Conservation (phyloP, 2,797 vertebrate genomes). For the Semaprochilodus insignis region DNA sequence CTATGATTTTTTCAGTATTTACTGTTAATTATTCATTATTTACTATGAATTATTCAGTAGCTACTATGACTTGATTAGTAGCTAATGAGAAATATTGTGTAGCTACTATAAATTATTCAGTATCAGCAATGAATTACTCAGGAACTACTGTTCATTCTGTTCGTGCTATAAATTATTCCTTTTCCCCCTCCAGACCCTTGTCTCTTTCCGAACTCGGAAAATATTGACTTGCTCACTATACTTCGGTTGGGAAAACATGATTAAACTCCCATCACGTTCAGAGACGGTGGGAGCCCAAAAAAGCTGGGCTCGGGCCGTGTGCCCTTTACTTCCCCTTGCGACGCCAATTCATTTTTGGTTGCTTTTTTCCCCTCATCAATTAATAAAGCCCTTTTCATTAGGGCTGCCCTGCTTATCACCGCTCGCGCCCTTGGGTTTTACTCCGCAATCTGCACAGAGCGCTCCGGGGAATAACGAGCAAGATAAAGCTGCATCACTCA, state of each 20-base stretch:
- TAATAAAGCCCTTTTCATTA: slow-evolving; percentile 38
- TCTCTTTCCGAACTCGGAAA: background rate
- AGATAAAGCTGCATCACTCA: background rate
- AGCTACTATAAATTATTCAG: too few species aligned
- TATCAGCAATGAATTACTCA: too few species aligned
- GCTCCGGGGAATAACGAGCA: background rate
- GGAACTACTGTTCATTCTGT: too few species aligned
- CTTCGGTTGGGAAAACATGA: slow-evolving; percentile 2
- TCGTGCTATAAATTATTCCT: too few species aligned
- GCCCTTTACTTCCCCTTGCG: slow-evolving; percentile 13
- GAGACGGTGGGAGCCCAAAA: background rate
- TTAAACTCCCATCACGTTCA: background rate
- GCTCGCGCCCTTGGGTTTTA: slow-evolving; percentile 3
- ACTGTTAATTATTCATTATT: too few species aligned
- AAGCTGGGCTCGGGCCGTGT: background rate
- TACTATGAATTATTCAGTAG: too few species aligned
- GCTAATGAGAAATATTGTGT: too few species aligned
- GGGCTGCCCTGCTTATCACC: slow-evolving; percentile 4
- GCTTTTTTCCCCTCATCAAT: slow-evolving; percentile 4
- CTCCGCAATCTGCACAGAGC: background rate
- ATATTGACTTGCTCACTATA: background rate
- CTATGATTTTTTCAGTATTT: too few species aligned
- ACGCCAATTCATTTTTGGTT: slow-evolving; percentile 3
- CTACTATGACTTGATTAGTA: too few species aligned
- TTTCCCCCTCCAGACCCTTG: too few species aligned